Evolutionary conservation across 2,888 invertebrate genomes (phyloP), one percentile per base, ranked within the genome.

Genomic region (Corythucha ciliata): DNA sequence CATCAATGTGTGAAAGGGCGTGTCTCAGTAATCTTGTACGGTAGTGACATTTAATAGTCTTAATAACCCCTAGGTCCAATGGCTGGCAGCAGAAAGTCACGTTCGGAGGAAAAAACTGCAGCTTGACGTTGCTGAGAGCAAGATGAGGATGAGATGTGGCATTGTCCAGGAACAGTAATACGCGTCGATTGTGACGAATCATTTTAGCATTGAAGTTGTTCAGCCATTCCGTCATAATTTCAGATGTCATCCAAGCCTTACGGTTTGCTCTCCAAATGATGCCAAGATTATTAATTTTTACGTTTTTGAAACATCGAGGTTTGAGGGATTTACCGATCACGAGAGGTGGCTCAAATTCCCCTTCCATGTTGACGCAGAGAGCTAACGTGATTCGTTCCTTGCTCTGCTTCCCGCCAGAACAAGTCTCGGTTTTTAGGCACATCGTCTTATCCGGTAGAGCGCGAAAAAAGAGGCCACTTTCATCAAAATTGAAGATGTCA

Each of bases 381-480:
- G 52, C 21, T 24, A 62, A 46, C 4, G 61, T 64, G 6, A 63
- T 45, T 29, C 60, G 52, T 34, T 63, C 59, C 55, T 63, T 64
- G 2, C 57, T 54, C 20, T 59, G 24, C 55, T 63, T 63, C n/a
- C 62, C 63, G 40, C 60, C 62, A 14, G 42, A 16, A 48, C 60
- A 64, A 53, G 59, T 59, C 41, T 63, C 61, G 36, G 42, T 51
- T 59, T 60, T 63, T 6, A 62, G 39, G 24, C 59, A 62, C 5
- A 62, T 44, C 10, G 60, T 64, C 61, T 64, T 64, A 36, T 61
- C 50, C 20, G 63, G 62, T 45, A 63, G 24, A n/a, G 47, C 47
- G n/a, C 47, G 34, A 6, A 14, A 37, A 36, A 47, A 37, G 10
- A 48, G n/a, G 3, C 48, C 39, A 18, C 37, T 48, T 27, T 48